A percentile compares a stretch with the other conserved stretches of the same genome.
Conservation (phyloP, 2,113 vertebrate genomes). For the Numenius arquata region DNA sequence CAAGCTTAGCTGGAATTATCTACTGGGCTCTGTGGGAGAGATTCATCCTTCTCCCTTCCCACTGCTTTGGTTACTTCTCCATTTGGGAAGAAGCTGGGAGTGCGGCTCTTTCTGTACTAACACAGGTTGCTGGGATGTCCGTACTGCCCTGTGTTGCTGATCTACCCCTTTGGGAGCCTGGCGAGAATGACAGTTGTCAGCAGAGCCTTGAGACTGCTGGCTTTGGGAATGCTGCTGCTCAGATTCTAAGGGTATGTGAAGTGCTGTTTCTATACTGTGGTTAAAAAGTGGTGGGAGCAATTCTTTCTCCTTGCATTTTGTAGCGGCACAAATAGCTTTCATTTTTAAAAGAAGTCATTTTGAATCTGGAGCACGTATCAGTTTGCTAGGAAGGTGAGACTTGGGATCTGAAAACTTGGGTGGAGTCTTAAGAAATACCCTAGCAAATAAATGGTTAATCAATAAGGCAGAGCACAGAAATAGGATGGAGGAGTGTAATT, state of each 20-base stretch:
- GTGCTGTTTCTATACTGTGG: not conserved
- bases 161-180: not conserved
- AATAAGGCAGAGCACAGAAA: constrained; percentile 3
- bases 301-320: not conserved
- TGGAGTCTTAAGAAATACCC: not conserved
- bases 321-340: not conserved
- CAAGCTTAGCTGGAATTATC: not conserved
- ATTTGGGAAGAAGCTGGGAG: not conserved
- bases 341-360: not conserved
- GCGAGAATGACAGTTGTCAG: rapidly evolving
- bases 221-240: not conserved
- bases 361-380: not conserved
- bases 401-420: not conserved
- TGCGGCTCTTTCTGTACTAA: not conserved
- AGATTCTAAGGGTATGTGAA: not conserved
- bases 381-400: not conserved
- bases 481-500: constrained; percentile 52
- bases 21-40: not conserved
- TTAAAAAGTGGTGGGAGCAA: not conserved
- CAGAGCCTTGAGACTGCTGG: not conserved
- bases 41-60: not conserved
- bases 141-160: not conserved
- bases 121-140: not conserved
- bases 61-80: not conserved
- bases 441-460: constrained; percentile 59